Conservation (phyloP, 2,797 vertebrate species). For the Glossophaga mutica region DNA sequence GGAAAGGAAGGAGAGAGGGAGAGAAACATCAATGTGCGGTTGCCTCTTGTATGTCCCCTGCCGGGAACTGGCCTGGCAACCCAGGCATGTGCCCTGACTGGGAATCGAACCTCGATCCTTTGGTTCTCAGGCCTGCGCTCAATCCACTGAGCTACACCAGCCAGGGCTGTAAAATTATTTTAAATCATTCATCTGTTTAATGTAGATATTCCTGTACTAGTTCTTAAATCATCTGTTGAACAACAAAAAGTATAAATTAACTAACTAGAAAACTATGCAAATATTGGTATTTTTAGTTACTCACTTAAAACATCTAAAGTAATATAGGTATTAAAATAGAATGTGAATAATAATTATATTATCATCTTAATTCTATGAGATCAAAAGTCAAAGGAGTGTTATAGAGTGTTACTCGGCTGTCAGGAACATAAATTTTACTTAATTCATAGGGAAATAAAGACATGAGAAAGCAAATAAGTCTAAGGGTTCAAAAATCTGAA, state of each 20-base stretch:
- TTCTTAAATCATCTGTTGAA: slow-evolving; percentile 25
- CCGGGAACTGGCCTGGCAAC: too few relatives aligned
- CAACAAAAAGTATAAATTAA: neutral
- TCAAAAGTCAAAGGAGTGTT: neutral
- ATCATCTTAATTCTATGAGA: neutral
- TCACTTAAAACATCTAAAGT: neutral
- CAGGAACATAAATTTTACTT: neutral
- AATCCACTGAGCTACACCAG: too few relatives aligned
- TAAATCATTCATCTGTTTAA: neutral
- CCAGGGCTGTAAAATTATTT: slow-evolving; percentile 32
- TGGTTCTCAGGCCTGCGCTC: too few relatives aligned
- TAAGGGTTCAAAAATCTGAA: slow-evolving; percentile 26
- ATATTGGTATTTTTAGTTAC: neutral
- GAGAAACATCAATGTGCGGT: too few relatives aligned
- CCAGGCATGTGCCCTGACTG: too few relatives aligned
- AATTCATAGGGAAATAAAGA: neutral
- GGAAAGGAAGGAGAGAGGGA: too few relatives aligned
- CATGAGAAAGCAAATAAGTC: slow-evolving; percentile 26
- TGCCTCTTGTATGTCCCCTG: too few relatives aligned
- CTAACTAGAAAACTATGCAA: neutral
- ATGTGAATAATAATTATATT: neutral
- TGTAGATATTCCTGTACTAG: neutral
- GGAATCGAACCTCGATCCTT: too few relatives aligned
- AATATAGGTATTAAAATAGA: neutral
- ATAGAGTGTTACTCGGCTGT: neutral